Percentiles rank a stretch among this genome's conserved stretches.
phyloP scores from a whole-genome alignment of 2,113 vertebrate species.

The Talpa occidentalis region DNA sequence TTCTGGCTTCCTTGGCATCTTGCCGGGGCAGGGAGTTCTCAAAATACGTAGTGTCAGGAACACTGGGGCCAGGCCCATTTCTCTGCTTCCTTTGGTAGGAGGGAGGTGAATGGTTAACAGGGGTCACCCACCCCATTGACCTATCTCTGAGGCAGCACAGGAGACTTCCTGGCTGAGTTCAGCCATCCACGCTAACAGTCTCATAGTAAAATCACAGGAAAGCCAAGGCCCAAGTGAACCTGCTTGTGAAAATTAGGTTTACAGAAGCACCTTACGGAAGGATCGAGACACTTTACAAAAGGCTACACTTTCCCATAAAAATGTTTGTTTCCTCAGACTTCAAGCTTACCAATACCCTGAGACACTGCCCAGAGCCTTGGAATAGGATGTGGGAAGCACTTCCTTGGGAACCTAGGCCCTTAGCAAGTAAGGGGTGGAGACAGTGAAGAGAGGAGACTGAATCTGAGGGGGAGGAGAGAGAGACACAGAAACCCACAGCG shows the following conservation, averaged over 20 bases:
- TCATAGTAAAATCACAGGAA: not conserved
- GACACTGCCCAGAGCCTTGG: not conserved
- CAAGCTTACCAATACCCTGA: not conserved
- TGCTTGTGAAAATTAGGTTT: not conserved
- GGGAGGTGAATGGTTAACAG: constrained; percentile 1
- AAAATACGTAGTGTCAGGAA: not conserved
- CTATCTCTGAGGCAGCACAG: not conserved
- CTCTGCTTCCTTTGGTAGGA: not conserved
- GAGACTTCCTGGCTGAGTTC: not conserved
- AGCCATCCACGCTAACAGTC: not conserved
- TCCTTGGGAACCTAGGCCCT: not conserved
- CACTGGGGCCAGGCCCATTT: not conserved
- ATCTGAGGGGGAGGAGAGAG: not conserved
- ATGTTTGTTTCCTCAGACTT: not conserved
- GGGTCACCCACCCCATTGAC: not conserved
- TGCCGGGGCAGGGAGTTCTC: not conserved
- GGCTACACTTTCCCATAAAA: not conserved
- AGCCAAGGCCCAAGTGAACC: not conserved
- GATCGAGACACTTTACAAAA: not conserved
- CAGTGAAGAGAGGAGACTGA: not conserved
- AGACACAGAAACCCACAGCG: not conserved
- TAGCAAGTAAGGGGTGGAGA: not conserved
- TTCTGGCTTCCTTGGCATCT: not conserved
- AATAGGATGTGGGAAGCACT: not conserved
- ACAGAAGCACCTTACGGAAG: not conserved